Percentiles rank a stretch among this genome's conserved stretches.
Conservation (phyloP, 2,888 invertebrate genomes). For the Alviniconcha strummeri region DNA sequence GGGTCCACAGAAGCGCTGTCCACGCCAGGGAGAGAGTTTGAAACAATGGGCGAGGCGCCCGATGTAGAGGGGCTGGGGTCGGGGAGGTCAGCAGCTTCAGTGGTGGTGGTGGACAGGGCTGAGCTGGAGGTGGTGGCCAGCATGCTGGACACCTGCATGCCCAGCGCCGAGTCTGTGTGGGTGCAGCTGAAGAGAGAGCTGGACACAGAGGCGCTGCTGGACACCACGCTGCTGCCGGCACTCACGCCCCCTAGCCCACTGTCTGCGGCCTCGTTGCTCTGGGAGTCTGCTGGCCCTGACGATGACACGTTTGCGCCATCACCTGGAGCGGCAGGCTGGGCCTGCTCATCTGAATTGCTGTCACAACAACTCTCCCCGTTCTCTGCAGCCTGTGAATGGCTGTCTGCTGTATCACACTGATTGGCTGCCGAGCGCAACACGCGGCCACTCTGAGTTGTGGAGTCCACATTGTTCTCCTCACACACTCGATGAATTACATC, state of each 20-base stretch:
- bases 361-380: constrained; percentile 38
- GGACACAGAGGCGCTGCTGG: constrained; percentile 4
- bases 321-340: constrained; percentile 18
- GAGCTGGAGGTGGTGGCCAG: constrained; percentile 1
- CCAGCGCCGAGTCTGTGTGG: neutral
- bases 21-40: neutral
- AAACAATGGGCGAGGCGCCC: neutral
- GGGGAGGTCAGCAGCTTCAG: neutral
- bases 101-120: neutral
- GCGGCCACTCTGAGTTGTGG: constrained; percentile 33
- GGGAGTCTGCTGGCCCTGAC: constrained; percentile 34
- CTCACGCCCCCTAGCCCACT: constrained; percentile 3
- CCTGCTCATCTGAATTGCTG: constrained; percentile 39
- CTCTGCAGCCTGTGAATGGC: constrained; percentile 2
- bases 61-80: constrained; percentile 12
- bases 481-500: neutral
- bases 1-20: neutral
- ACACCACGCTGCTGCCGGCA: neutral
- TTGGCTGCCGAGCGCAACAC: neutral
- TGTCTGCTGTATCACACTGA: constrained; percentile 21
- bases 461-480: constrained; percentile 40
- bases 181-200: constrained; percentile 2
- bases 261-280: constrained; percentile 4
- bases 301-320: constrained; percentile 38
- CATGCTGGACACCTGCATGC: constrained; percentile 7